Base-by-base conservation (phyloP, 2,113 vertebrate species). In the Bettongia penicillata region DNA sequence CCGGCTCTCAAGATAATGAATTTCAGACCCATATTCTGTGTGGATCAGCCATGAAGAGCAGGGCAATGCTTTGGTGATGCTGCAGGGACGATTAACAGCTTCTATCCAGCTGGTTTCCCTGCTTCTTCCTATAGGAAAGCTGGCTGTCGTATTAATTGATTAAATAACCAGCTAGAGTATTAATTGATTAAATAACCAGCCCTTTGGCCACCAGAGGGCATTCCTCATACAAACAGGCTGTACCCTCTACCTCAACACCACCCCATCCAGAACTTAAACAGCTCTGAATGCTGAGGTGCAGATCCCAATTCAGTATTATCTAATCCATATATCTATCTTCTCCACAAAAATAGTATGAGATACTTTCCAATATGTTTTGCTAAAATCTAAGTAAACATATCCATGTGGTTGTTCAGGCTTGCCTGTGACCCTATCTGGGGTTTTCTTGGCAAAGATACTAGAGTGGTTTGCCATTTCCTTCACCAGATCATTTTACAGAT, bases 171-270 rank as follows among this genome's bases (percentile, higher is more conserved):
- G 31, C 31, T 37, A n/a, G 61, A n/a, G 12, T 77, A 6, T 1
- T 55, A 51, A 77, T n/a, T n/a, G n/a, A 77, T 77, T 37, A 61
- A 61, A 31, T 61, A 37, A 37, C 28, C 37, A 77, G 31, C 16
- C n/a, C 68, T 84, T 84, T 84, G 68, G n/a, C 68, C 68, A 84
- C 68, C 68, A 84, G 68, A 84, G 68, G 68, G 68, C 68, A 84
- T 43, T 84, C n/a, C 8, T 1, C n/a, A 43, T 84, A 22, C 61
- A 84, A 43, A 77, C 6, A 22, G 31, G 6, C n/a, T 84, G 19
- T 2, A 23, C 16, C 68, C 68, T 23, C 28, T 68, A 68, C 28
- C 31, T 37, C 57, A 68, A 31, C 11, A 12, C 10, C 57, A 31
- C 9, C 3, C 55, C 11, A 43, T 23, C n/a, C 68, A 84, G 16